These are phyloP conservation scores for Protobothrops flavoviridis DNA, from an alignment of 2,113 vertebrate genomes.

Conservation along the genomic window DNA sequence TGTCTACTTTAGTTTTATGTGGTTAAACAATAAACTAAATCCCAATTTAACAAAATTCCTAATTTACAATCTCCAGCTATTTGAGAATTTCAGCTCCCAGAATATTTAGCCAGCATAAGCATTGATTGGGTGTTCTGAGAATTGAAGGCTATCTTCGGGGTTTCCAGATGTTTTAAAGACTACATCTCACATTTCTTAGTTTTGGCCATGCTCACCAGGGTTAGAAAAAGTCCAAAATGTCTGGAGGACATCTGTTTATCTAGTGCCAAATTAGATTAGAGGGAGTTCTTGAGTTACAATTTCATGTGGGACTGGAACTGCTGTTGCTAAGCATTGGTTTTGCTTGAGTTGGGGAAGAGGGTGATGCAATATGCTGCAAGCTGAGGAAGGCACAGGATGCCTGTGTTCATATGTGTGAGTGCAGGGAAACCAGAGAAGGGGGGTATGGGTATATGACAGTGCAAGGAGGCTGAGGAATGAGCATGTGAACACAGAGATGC, in stretches of 20 bases:
- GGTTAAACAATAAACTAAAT: neutral
- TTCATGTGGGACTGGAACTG: too few species aligned
- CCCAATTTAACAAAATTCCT: neutral
- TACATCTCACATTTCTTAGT: neutral
- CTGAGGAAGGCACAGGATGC: too few species aligned
- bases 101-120: neutral
- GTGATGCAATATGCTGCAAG: too few species aligned
- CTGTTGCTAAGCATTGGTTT: too few species aligned
- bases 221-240: neutral
- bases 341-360: too few species aligned
- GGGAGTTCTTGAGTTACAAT: too few species aligned
- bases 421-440: too few species aligned
- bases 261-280: neutral
- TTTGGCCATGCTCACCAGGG: neutral
- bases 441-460: too few species aligned
- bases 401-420: too few species aligned
- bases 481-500: too few species aligned
- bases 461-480: too few species aligned
- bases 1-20: neutral
- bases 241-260: neutral
- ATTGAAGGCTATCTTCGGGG: neutral
- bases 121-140: neutral
- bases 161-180: neutral
- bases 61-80: neutral
- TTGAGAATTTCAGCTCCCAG: neutral